Conservation (phyloP, 2,797 vertebrate species). For the Diplodus puntazzo region DNA sequence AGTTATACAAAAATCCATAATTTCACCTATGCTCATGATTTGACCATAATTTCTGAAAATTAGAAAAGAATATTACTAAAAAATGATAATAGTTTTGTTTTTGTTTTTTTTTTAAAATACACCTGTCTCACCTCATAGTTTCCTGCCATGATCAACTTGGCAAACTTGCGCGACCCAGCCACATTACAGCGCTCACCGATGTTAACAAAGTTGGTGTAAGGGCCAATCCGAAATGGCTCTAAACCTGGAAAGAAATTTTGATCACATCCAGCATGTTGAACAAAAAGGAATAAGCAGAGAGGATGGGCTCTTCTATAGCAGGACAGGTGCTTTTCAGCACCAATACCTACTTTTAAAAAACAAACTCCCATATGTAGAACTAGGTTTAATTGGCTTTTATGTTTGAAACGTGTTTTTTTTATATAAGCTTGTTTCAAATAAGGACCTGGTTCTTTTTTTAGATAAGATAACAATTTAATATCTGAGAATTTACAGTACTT, state of each 20-base stretch:
- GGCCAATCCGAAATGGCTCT: constrained; percentile 94
- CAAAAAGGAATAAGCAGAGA: fast-evolving
- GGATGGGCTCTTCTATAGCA: background rate
- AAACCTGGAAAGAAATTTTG: constrained; percentile 84
- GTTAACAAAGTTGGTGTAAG: constrained; percentile 97
- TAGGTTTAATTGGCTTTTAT: background rate
- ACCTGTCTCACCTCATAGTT: constrained; percentile 93
- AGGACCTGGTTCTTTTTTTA: background rate
- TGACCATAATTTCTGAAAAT: background rate
- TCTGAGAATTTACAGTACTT: background rate
- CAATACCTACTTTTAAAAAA: background rate
- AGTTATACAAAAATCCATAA: background rate
- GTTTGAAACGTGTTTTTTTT: too few relatives aligned
- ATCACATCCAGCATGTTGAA: constrained; percentile 1
- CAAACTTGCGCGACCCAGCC: constrained; percentile 95
- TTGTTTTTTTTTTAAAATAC: too few relatives aligned
- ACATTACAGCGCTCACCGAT: constrained; percentile 98
- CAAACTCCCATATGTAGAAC: background rate
- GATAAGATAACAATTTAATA: background rate
- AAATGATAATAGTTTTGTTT: background rate
- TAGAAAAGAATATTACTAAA: background rate
- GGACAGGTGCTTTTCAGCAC: background rate
- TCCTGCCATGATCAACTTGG: constrained; percentile 93
- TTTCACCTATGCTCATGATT: background rate
- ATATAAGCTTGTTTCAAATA: background rate